Evolutionary conservation across 2,888 invertebrate genomes (phyloP).

Genomic region (Ophraella communa): DNA sequence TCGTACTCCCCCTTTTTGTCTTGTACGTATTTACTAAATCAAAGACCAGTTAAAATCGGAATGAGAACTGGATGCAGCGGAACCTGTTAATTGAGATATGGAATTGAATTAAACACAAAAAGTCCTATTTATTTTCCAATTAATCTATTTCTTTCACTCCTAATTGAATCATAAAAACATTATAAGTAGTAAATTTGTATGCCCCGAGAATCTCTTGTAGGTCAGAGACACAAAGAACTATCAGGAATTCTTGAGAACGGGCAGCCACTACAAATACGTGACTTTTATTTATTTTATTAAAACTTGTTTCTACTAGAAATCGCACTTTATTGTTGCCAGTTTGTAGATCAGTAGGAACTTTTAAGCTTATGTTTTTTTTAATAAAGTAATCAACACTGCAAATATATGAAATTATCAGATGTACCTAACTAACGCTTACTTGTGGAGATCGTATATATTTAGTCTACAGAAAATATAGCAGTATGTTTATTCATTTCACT

Average conservation of each 20-base stretch:
- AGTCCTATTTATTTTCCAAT: background rate
- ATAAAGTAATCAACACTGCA: too few species aligned
- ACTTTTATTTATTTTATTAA: slow-evolving; percentile 1
- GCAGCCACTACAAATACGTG: background rate
- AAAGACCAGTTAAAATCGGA: background rate
- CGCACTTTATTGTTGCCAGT: background rate
- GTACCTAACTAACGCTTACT: too few species aligned
- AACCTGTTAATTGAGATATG: background rate
- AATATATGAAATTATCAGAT: too few species aligned
- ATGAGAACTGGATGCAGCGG: background rate
- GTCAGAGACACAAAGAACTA: slow-evolving; percentile 1
- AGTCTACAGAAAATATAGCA: too few species aligned
- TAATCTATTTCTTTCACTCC: background rate
- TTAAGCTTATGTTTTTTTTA: background rate
- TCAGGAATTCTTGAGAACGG: background rate
- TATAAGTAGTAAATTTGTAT: background rate
- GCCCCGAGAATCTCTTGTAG: background rate
- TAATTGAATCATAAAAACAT: slow-evolving; percentile 7
- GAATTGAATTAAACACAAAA: background rate
- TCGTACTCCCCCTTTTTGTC: too few species aligned
- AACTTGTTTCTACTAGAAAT: slow-evolving; percentile 6
- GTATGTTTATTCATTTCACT: too few species aligned
- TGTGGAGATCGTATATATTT: too few species aligned
- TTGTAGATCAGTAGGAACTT: background rate
- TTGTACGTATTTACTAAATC: background rate